phyloP scores from a whole-genome alignment of 35 echinoderm and acorn worm genomes.

The Patiria miniata region DNA sequence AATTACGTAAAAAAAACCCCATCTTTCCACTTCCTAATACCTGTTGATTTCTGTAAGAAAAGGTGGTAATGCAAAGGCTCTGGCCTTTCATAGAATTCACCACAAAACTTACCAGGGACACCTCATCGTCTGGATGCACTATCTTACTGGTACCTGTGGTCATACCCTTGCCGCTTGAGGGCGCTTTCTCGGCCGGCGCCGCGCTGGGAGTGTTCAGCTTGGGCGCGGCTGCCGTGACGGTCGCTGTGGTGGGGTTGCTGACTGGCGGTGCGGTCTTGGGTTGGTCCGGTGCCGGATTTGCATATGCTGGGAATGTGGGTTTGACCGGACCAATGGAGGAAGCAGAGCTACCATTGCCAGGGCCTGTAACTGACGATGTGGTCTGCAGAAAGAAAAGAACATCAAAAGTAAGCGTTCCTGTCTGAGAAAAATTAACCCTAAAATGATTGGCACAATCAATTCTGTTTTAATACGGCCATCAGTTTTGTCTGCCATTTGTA shows the following conservation, averaged over 20 bases:
- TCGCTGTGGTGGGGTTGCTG: conserved; percentile 1
- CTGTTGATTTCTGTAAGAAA: no score
- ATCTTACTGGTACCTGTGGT: conserved; percentile 91
- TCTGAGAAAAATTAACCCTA: no score
- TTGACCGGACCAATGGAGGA: conserved; percentile 44
- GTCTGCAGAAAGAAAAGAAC: conserved; percentile 4
- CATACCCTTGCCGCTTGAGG: conserved; percentile 36
- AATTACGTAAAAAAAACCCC: not conserved
- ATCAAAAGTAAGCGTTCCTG: no score
- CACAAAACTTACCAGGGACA: conserved; percentile 84
- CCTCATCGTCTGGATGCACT: conserved; percentile 94
- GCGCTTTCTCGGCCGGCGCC: conserved; percentile 6
- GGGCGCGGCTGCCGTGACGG: conserved; percentile 33
- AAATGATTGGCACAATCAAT: no score
- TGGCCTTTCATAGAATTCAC: not conserved
- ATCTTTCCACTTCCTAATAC: not conserved
- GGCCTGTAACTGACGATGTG: conserved; percentile 30
- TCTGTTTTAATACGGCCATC: no score
- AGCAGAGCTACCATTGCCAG: conserved; percentile 12
- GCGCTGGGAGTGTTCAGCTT: conserved; percentile 17
- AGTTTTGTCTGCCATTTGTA: no score
- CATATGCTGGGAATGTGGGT: conserved; percentile 58
- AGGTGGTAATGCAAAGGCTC: not conserved
- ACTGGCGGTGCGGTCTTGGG: not conserved
- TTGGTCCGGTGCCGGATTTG: conserved; percentile 23